Evolutionary conservation across 2,113 vertebrate species (phyloP).

Genomic region (Antechinus stuartii): DNA sequence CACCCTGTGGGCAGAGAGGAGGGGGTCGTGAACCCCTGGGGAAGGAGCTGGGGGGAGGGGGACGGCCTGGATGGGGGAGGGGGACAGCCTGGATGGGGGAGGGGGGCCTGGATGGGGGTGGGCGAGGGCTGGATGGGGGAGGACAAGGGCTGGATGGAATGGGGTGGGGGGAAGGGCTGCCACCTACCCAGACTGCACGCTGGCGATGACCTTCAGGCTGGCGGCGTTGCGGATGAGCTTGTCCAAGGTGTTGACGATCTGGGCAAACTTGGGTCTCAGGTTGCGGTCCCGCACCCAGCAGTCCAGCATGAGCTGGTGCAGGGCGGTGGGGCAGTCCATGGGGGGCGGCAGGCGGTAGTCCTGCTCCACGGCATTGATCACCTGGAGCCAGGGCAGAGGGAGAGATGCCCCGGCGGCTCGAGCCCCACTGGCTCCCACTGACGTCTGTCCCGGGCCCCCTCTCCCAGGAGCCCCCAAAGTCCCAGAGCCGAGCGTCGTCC

Average conservation of each 20-base stretch:
- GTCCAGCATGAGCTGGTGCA: conserved; percentile 99
- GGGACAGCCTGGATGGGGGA: too few species aligned
- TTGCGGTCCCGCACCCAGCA: conserved; percentile 99
- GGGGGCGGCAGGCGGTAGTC: conserved; percentile 98
- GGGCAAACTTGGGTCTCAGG: conserved; percentile 97
- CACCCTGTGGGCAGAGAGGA: conserved; percentile 85
- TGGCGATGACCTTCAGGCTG: conserved; percentile 97
- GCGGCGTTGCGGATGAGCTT: conserved; percentile 99
- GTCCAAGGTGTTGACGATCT: conserved; percentile 98
- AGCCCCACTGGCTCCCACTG: neutral
- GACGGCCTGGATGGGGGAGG: neutral
- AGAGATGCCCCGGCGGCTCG: conserved; percentile 1
- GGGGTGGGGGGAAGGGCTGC: conserved; percentile 37
- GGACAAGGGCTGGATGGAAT: too few species aligned
- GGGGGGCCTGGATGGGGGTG: too few species aligned
- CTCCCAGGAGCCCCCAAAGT: neutral
- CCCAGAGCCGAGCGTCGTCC: too few species aligned
- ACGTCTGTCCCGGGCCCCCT: too few species aligned
- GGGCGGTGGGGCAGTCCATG: conserved; percentile 98
- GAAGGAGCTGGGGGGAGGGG: conserved; percentile 32
- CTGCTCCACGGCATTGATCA: conserved; percentile 98
- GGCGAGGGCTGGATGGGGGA: too few species aligned
- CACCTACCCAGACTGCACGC: conserved; percentile 95
- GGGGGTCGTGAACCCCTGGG: conserved; percentile 55
- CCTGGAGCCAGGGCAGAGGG: conserved; percentile 81